Conservation (phyloP, 2,113 vertebrate species). For the Hippocampus abdominalis region DNA sequence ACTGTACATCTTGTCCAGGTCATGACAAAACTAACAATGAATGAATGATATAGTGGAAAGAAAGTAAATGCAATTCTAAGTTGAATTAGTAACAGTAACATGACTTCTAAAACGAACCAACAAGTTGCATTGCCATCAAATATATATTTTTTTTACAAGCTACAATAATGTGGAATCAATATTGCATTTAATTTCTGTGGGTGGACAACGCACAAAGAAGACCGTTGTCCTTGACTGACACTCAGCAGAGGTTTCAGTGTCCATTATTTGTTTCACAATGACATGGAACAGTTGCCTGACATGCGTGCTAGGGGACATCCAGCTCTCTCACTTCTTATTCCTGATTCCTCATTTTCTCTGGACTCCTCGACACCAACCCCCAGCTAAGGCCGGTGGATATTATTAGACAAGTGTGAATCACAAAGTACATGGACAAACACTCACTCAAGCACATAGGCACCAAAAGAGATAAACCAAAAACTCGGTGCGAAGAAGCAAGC, state of each 20-base stretch:
- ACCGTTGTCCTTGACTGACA: conserved; percentile 58
- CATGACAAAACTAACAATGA: neutral
- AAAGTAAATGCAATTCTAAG: neutral
- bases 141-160: neutral
- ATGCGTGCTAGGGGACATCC: conserved; percentile 60
- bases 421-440: conserved; percentile 35
- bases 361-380: conserved; percentile 49
- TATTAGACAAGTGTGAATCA: conserved; percentile 61
- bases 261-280: conserved; percentile 75
- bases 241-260: conserved; percentile 71
- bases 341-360: conserved; percentile 79
- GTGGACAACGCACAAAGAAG: conserved; percentile 43
- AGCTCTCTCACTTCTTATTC: conserved; percentile 81
- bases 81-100: neutral
- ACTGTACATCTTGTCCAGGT: neutral
- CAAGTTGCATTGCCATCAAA: neutral
- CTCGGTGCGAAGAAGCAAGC: neutral
- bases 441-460: neutral
- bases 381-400: conserved; percentile 52
- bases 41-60: neutral
- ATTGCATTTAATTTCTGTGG: conserved; percentile 39
- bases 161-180: conserved; percentile 6
- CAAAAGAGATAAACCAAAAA: neutral
- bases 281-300: conserved; percentile 59
- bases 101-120: neutral